These are phyloP conservation scores for Melipona beecheii DNA, from an alignment of 2,888 invertebrate species.

Conservation along the genomic window DNA sequence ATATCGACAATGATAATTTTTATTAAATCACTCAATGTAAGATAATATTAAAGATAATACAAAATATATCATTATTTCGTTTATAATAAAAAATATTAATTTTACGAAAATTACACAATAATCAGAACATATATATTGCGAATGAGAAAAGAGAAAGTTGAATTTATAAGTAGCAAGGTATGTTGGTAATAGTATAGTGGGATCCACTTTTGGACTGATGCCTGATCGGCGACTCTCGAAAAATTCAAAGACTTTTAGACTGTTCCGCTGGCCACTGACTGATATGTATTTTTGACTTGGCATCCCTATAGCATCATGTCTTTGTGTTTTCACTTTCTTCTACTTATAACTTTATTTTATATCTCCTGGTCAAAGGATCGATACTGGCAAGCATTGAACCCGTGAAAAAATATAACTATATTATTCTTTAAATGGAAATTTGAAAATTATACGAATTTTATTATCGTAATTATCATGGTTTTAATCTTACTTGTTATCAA, in stretches of 20 bases:
- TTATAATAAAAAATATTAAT: neutral
- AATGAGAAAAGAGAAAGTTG: conserved; percentile 14
- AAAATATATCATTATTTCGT: no score
- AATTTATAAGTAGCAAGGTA: conserved; percentile 45
- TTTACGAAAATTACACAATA: neutral
- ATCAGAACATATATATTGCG: neutral
- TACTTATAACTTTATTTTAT: conserved; percentile 36
- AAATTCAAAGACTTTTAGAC: conserved; percentile 80
- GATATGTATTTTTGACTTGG: conserved; percentile 81
- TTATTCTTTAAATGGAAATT: neutral
- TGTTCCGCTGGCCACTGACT: conserved; percentile 64
- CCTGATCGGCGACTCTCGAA: conserved; percentile 81
- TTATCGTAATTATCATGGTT: neutral
- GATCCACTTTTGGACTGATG: conserved; percentile 79
- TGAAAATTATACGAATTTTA: neutral
- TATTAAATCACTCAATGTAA: no score
- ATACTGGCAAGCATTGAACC: conserved; percentile 38
- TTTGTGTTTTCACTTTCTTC: conserved; percentile 32
- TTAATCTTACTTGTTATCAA: neutral
- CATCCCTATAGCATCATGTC: conserved; percentile 54
- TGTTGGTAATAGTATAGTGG: conserved; percentile 45
- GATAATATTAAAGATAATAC: no score
- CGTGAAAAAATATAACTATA: conserved; percentile 14
- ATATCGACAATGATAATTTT: no score
- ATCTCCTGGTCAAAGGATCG: conserved; percentile 32